Base-by-base conservation (phyloP, 1,140 invertebrate genomes). In the Eupristina koningsbergeri region DNA sequence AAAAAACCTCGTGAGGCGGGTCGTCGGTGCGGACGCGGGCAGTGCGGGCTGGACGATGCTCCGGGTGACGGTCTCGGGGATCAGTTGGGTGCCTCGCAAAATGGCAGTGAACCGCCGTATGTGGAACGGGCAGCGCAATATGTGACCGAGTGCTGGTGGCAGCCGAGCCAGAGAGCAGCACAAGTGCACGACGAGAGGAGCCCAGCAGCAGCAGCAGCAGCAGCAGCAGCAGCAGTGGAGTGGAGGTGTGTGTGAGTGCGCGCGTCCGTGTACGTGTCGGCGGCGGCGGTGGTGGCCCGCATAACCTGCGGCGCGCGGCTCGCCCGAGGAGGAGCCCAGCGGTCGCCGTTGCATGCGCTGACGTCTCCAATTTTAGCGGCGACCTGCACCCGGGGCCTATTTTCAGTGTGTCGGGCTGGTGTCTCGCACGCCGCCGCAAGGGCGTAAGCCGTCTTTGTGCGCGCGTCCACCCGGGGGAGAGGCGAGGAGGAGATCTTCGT, bases 61-160 rank as follows among this genome's bases (percentile, higher is more conserved):
- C 78, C 19, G 31, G 47, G 26, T n/a, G 45, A 41, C 19, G 63
- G 41, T 61, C 39, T 31, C 31, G 47, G 34, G 26, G 41, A 3
- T 17, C 22, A 31, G 53, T 50, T 47, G 1, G 22, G 36, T 29
- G 9, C 0, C 74, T 31, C 47, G 47, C 75, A 77, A 77, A 77
- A 77, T 77, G 75, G 75, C 75, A 77, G 75, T 61, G 11, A 9
- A 22, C 8, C 22, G 19, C 22, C 50, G 50, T n/a, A 50, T 50
- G 47, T 50, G 47, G 61, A 47, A 13, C 29, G 45, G 13, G 31
- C 50, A 29, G 34, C 39, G 45, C 45, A 45, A 79, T 63, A 71
- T 47, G 34, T 29, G 61, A 71, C 36, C 78, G 11, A 22, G 0
- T 29, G 64, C 19, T 45, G 13, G 36, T 58, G 26, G 45, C 13